Base-by-base conservation (phyloP, 1,140 invertebrate species). In the Drosophila murphyi region DNA sequence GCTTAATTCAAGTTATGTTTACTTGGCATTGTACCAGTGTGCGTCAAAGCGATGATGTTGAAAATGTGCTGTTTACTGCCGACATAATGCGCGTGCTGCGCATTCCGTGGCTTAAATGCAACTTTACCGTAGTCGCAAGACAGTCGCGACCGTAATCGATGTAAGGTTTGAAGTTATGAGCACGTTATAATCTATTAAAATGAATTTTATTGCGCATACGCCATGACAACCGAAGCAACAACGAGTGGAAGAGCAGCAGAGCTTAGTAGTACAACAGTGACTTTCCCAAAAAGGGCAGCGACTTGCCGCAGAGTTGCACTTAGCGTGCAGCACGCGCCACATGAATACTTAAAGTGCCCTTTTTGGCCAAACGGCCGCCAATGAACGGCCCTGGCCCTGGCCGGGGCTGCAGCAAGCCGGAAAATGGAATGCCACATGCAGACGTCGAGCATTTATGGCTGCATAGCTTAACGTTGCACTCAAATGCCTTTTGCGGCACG, bases 121-220 rank as follows among this genome's bases (percentile, higher is more conserved):
- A 55, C 70, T 50, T 61, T 67, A 57, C 47, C 45, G 29, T 52
- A 60, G 59, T 62, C 68, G 47, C 54, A 60, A 79, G 76, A 83
- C 72, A 72, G 52, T 62, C 60, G 34, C 50, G 37, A 20, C 8
- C 34, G 32, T 76, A 76, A 85, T 89, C 85, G 85, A 89, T 72
- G 80, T 72, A 63, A 59, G 68, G 29, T 54, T 72, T 71, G 60
- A 50, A 83, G 68, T 85, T 89, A 89, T 81, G 81, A 59, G 43
- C 43, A 48, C 55, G 77, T 89, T 71, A 89, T 89, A 89, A 89
- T 89, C 86, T 79, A 89, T 89, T 89, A 80, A 83, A 79, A 60
- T 78, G 85, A 70, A 79, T 88, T 88, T 88, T 89, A 88, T 85
- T 89, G 78, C 78, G 72, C 57, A 85, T 76, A 85, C 80, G 85